Evolutionary conservation across 2,113 vertebrate species (phyloP).

Genomic region (Eretmochelys imbricata): DNA sequence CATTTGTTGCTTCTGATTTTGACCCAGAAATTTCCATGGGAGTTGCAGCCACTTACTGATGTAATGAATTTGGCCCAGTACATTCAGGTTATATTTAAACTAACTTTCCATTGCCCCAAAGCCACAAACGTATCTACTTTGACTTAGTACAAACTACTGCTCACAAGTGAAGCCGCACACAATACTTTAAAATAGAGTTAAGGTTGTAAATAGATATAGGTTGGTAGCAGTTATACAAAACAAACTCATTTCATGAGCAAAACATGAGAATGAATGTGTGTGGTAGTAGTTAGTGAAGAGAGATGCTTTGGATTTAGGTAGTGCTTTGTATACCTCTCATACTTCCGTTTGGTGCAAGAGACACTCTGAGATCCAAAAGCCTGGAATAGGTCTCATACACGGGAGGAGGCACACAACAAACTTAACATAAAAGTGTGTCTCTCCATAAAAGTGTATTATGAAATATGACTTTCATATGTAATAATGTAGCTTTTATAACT

Average conservation of each 20-base stretch:
- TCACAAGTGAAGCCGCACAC: neutral
- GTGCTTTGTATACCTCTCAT: neutral
- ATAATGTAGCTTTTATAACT: neutral
- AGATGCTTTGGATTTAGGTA: neutral
- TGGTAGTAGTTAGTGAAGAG: neutral
- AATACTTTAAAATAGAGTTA: neutral
- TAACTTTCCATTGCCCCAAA: neutral
- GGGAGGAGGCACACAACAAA: neutral
- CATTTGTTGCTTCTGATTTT: neutral
- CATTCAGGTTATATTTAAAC: neutral
- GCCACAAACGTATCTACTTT: neutral
- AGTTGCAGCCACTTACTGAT: neutral
- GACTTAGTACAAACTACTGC: neutral
- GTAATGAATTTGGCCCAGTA: rapidly evolving
- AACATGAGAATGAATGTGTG: neutral
- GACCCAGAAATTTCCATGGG: neutral
- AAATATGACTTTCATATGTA: neutral
- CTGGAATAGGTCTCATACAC: neutral
- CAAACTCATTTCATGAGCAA: neutral
- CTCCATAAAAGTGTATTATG: neutral
- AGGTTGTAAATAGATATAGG: neutral
- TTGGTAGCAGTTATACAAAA: neutral
- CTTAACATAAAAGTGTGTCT: neutral
- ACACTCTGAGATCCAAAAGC: neutral
- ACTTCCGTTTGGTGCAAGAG: neutral